Conservation (phyloP, 2,888 invertebrate genomes). For the Andrena haemorrhoa region DNA sequence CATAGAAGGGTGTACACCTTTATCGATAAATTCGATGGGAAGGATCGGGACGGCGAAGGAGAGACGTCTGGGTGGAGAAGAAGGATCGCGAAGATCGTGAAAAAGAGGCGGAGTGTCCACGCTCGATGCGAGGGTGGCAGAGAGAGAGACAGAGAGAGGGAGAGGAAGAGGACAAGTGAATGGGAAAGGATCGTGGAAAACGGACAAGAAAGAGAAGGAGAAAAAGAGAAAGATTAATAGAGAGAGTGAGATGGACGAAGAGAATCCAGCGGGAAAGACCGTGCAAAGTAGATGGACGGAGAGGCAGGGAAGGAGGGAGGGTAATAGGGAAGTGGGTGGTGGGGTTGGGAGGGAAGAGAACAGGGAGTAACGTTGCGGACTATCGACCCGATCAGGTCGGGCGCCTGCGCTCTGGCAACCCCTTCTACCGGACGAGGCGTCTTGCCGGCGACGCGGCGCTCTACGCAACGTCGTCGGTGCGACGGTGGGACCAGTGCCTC, state of each 20-base stretch:
- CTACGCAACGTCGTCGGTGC: slow-evolving; percentile 74
- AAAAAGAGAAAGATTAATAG: background rate
- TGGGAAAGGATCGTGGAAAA: background rate
- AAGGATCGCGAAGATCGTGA: slow-evolving; percentile 12
- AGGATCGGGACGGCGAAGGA: background rate
- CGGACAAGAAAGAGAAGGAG: background rate
- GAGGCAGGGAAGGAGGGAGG: slow-evolving; percentile 18
- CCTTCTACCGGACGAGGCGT: slow-evolving; percentile 71
- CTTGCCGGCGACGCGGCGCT: slow-evolving; percentile 83
- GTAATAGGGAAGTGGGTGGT: background rate
- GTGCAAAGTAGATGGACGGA: slow-evolving; percentile 24
- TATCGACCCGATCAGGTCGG: slow-evolving; percentile 80
- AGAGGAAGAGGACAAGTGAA: slow-evolving; percentile 11
- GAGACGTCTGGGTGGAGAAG: background rate
- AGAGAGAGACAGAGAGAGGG: background rate
- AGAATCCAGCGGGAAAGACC: slow-evolving; percentile 15
- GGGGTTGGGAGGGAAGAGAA: slow-evolving; percentile 45
- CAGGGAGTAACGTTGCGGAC: slow-evolving; percentile 80
- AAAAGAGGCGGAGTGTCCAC: slow-evolving; percentile 1
- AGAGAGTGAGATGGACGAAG: background rate
- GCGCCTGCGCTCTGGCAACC: slow-evolving; percentile 79
- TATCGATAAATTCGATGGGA: slow-evolving; percentile 22
- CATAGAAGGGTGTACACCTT: slow-evolving; percentile 23
- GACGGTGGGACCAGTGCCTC: slow-evolving; percentile 76
- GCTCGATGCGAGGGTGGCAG: background rate